Evolutionary conservation across 2,797 vertebrate species (phyloP), one percentile per base, ranked within the genome.

Genomic region (Capromys pilorides): DNA sequence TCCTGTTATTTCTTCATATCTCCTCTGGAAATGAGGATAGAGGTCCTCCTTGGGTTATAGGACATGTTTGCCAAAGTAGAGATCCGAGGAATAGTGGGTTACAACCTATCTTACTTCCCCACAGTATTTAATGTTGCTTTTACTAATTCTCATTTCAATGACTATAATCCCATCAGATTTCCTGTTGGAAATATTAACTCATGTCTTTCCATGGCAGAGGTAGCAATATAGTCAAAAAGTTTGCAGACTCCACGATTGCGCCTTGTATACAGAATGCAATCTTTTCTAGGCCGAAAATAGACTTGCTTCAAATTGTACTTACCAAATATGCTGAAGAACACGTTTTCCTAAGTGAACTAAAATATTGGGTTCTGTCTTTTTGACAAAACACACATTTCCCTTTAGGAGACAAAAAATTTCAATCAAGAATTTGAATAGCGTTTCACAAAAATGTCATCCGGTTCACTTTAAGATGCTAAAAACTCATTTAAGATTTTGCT

Each of bases 381-480:
- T 31, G n/a, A 51, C 79, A 41, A 96, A 95, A 92, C 64, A 39
- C 39, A 45, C 12, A 26, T 94, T 93, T 90, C 41, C n/a, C 26
- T 82, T 94, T 93, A 86, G 86, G 64, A 88, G 36, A 67, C 41
- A 96, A 88, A 78, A 78, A 85, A 80, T 66, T 82, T 94, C 28
- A 12, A 81, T 77, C 66, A 88, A 88, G n/a, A 95, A 78, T 92
- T 86, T 88, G 21, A 88, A 73, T 51, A 19, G 21, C 80, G 22
- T 83, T 85, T 91, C 84, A 73, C 81, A 93, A 94, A 62, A 78
- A 91, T 92, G n/a, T 71, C 39, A 88, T 79, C 39, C 39, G 69
- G 41, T 75, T 96, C 82, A 88, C 33, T 82, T 96, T 88, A 86
- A 51, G 61, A 28, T 86, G 36, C 57, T 66, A 90, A 57, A 90